Evolutionary conservation across 2,113 vertebrate genomes (phyloP), one percentile per base, ranked within the genome.

Genomic region (Microtus ochrogaster): DNA sequence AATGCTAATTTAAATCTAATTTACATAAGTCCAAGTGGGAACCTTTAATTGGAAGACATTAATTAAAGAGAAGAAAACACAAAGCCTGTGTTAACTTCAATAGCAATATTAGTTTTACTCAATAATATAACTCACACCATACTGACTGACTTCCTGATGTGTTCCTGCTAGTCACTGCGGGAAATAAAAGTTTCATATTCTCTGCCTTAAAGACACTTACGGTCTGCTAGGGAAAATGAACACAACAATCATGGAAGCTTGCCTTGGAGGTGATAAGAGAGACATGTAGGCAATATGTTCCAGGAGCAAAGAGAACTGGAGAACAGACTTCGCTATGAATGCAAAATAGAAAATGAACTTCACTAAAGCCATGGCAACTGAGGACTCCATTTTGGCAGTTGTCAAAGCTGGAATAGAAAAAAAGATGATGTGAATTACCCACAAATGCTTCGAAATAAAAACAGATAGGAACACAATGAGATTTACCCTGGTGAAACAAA

Each of bases 1-100:
- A 81, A 63, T 76, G 30, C 72, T 90, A 94, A 90, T 90, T 96
- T 72, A 90, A 93, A 91, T 94, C 81, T 88, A 84, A 96, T 94
- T 97, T 97, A 44, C 92, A 89, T 94, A 92, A 92, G n/a, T 41
- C 70, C 39, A 81, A 91, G 73, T 49, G 49, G 85, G 55, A 96
- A 96, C 91, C 44, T 79, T 78, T 82, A 93, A 33, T 24, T 87
- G n/a, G 93, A 94, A 97, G 65, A 83, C 39, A 83, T 52, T 92
- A 74, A 85, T 85, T 85, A 47, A 73, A 91, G 82, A 39, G 73
- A 94, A 93, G 58, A 92, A 65, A 41, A 13, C 63, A 61, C 5
- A 70, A 82, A 72, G 3, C 76, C 33, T 66, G 55, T 82, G 28
- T 90, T 73, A 91, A 41, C 72, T 55, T 95, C 58, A 90, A 90